Conservation (phyloP, 2,888 invertebrate species). For the Actias luna region DNA sequence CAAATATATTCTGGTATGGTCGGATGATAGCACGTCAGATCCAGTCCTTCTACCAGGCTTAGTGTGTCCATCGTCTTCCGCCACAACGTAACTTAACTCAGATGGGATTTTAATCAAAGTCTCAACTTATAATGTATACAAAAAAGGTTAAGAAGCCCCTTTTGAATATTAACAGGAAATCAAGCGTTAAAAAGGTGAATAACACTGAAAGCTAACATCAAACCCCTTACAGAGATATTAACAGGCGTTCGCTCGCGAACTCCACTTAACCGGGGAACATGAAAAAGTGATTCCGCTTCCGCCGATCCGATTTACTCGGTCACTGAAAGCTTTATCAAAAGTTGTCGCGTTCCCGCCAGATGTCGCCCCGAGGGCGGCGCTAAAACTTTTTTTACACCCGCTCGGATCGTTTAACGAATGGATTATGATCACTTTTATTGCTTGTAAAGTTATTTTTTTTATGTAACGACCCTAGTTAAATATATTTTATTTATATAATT, state of each 20-base stretch:
- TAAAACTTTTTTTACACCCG: slow-evolving; percentile 51
- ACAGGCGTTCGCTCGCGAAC: background rate
- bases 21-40: no score
- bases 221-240: slow-evolving; percentile 3
- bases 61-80: no score
- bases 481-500: slow-evolving; percentile 9
- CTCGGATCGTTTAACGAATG: slow-evolving; percentile 33
- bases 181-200: background rate
- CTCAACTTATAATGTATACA: no score
- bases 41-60: no score
- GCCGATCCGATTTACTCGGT: slow-evolving; percentile 47
- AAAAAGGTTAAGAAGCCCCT: no score
- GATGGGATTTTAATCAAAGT: no score
- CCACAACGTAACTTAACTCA: no score
- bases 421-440: slow-evolving; percentile 40
- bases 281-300: slow-evolving; percentile 48
- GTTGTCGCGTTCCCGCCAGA: slow-evolving; percentile 62
- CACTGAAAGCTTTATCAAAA: slow-evolving; percentile 60
- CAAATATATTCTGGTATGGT: no score
- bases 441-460: slow-evolving; percentile 22
- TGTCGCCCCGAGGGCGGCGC: slow-evolving; percentile 46
- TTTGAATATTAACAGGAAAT: no score
- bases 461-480: slow-evolving; percentile 9
- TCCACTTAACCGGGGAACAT: slow-evolving; percentile 37
- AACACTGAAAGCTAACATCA: slow-evolving; percentile 2